A percentile compares a stretch with the other conserved stretches of the same genome.
phyloP scores from a whole-genome alignment of 2,888 invertebrate species.

The Limenitis camilla region DNA sequence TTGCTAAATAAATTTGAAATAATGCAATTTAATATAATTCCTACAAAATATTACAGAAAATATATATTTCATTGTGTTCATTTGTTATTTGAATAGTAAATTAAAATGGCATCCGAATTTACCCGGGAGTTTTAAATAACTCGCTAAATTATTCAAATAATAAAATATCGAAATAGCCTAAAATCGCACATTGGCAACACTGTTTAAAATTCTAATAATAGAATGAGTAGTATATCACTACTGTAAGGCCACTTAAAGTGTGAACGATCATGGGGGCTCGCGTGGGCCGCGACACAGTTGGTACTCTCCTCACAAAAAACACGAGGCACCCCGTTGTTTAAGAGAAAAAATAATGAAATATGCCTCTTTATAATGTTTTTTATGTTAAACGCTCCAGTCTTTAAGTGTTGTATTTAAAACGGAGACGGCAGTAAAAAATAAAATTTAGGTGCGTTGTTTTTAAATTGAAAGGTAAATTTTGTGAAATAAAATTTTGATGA shows the following conservation, averaged over 20 bases:
- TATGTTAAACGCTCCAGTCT: conserved; percentile 57
- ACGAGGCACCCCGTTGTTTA: conserved; percentile 70
- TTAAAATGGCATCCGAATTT: too few species aligned
- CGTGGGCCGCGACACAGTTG: conserved; percentile 60
- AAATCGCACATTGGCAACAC: too few species aligned
- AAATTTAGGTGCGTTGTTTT: conserved; percentile 35
- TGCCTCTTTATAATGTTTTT: conserved; percentile 60
- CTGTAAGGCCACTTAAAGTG: conserved; percentile 66
- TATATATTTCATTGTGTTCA: too few species aligned
- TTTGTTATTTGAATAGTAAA: too few species aligned
- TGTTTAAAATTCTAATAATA: conserved; percentile 59
- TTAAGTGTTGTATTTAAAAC: conserved; percentile 57
- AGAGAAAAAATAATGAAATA: conserved; percentile 69
- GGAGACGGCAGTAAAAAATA: conserved; percentile 46
- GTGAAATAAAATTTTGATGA: conserved; percentile 22
- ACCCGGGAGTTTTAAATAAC: too few species aligned
- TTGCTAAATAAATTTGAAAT: too few species aligned
- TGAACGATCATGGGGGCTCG: conserved; percentile 59
- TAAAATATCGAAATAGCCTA: too few species aligned
- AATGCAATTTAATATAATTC: too few species aligned
- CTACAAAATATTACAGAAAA: too few species aligned
- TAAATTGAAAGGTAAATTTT: conserved; percentile 27
- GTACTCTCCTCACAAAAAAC: conserved; percentile 61
- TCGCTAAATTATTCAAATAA: too few species aligned
- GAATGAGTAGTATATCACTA: conserved; percentile 54